Base-by-base conservation (phyloP, 1,140 invertebrate species). In the Hermetia illucens region DNA sequence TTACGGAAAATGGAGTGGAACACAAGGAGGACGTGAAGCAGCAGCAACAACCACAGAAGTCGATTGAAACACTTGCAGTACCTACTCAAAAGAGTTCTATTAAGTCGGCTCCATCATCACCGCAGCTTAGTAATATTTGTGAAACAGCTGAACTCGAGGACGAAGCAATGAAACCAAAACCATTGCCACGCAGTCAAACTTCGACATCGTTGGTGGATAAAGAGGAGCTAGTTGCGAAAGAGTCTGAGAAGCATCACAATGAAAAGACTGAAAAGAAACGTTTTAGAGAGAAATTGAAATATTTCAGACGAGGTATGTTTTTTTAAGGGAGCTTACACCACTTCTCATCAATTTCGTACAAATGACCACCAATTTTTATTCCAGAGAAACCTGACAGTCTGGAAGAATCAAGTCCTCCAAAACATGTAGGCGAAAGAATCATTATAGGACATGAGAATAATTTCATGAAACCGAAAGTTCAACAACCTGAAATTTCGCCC, bases 401-500 rank as follows among this genome's bases (percentile, higher is more conserved):
- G 16, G 52, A 51, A 5, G 54, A 50, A 39, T 49, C 47, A 25
- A 12, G 10, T 36, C 47, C 46, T 34, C 42, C 45, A 34, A 55
- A 50, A 38, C 56, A 54, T 18, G 46, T 55, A 19, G 67, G 68
- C 45, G 82, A 85, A 55, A 71, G 82, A 43, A 82, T 85, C 42
- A 84, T 86, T 42, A 82, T 86, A 50, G 81, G 82, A 9, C 80
- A 81, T 43, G 82, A 84, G 53, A 81, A 78, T 47, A 73, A 53
- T 47, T 67, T 53, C 55, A 62, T 5, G 34, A 43, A 45, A 32
- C 51, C 51, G 34, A 53, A 48, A 0, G 50, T 56, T 21, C 39
- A 69, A 47, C 49, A 63, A 48, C 66, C 65, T 42, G 62, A 74
- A 45, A 60, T 84, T 36, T 75, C 81, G 1, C 74, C 75, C 42